Evolutionary conservation across 2,113 vertebrate species (phyloP).

Genomic region (Neotragus pygmaeus): DNA sequence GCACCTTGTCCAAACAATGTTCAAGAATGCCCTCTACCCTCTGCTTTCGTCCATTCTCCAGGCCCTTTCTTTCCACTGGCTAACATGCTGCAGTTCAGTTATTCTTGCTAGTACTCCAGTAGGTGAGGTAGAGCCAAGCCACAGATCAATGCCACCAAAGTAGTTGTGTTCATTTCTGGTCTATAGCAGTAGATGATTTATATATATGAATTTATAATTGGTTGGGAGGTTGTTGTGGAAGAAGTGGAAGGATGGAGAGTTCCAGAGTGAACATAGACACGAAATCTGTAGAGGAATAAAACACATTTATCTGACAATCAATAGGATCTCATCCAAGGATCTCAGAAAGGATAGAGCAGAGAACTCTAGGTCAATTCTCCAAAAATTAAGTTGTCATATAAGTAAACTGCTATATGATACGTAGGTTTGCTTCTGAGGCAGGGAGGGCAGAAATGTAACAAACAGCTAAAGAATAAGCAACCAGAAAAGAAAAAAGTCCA

Average conservation of each 20-base stretch:
- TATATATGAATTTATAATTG: not conserved
- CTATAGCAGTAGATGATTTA: not conserved
- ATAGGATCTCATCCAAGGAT: not conserved
- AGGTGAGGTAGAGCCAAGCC: not conserved
- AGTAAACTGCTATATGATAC: not conserved
- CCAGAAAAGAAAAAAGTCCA: not conserved
- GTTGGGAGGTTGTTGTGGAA: not conserved
- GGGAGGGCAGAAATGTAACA: not conserved
- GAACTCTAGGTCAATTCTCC: not conserved
- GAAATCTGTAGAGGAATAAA: not conserved
- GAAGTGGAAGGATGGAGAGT: not conserved
- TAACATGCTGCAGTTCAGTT: not conserved
- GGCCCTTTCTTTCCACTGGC: not conserved
- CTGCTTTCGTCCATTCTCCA: not conserved
- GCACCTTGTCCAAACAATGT: not conserved
- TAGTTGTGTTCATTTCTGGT: not conserved
- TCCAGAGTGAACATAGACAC: not conserved
- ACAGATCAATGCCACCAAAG: not conserved
- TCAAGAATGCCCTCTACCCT: not conserved
- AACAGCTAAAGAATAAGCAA: not conserved
- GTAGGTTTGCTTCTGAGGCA: not conserved
- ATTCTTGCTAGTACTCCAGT: not conserved
- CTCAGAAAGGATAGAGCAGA: not conserved
- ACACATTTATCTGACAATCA: not conserved
- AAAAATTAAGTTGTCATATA: not conserved